Conservation (phyloP, 2,113 vertebrate species). For the Seriola rivoliana region DNA sequence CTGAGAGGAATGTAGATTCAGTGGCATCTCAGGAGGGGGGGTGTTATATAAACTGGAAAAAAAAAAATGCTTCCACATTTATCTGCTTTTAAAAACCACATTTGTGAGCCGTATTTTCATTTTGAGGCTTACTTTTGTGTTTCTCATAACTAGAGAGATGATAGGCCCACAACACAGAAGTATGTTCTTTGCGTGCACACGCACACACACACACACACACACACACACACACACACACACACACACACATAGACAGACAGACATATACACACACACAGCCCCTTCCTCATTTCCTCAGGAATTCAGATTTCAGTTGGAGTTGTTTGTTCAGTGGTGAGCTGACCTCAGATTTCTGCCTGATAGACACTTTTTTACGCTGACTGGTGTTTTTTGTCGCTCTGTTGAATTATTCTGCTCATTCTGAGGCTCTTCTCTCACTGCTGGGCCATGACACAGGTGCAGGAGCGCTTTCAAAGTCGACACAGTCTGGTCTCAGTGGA, state of each 20-base stretch:
- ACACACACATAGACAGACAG: conserved; percentile 13
- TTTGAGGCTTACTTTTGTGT: neutral
- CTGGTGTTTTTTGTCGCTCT: conserved; percentile 35
- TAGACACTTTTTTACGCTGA: conserved; percentile 75
- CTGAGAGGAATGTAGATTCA: neutral
- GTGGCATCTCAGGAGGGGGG: neutral
- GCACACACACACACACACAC: conserved; percentile 5
- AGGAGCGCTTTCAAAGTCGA: neutral
- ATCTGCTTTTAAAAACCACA: neutral
- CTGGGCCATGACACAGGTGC: conserved; percentile 1
- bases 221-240: conserved; percentile 4
- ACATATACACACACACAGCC: conserved; percentile 5
- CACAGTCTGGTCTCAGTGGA: neutral
- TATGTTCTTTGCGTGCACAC: neutral
- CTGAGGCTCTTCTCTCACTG: conserved; percentile 14
- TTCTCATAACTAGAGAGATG: neutral
- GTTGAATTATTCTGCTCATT: conserved; percentile 38
- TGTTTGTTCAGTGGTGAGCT: conserved; percentile 72
- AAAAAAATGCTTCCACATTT: neutral
- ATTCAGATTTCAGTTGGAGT: conserved; percentile 68
- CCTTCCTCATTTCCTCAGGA: conserved; percentile 73
- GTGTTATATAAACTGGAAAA: neutral
- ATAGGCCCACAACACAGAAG: conserved; percentile 5
- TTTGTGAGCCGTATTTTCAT: neutral
- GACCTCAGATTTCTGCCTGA: conserved; percentile 74